Conservation (phyloP, 2,113 vertebrate species). For the Chaetodon auriga region DNA sequence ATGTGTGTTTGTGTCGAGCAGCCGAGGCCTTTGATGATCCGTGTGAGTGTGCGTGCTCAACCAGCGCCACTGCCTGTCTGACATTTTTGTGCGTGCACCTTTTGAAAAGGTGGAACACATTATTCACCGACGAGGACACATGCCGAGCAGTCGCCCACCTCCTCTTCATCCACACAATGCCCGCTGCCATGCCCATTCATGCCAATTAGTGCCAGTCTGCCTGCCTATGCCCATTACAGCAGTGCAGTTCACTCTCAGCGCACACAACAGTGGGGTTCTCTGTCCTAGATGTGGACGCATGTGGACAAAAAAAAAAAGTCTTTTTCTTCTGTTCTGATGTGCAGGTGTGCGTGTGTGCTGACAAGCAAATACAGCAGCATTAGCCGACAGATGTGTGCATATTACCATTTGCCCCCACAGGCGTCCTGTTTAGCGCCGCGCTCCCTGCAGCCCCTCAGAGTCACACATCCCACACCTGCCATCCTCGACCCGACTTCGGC, state of each 20-base stretch:
- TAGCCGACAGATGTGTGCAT: conserved; percentile 4
- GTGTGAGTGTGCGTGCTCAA: conserved; percentile 21
- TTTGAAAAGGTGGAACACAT: conserved; percentile 72
- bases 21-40: conserved; percentile 42
- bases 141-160: conserved; percentile 65
- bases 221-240: conserved; percentile 43
- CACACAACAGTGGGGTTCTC: conserved; percentile 23
- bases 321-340: not conserved
- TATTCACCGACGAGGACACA: conserved; percentile 71
- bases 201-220: conserved; percentile 64
- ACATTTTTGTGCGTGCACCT: conserved; percentile 57
- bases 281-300: conserved; percentile 33
- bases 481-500: conserved; percentile 27
- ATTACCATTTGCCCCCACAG: conserved; percentile 33
- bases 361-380: conserved; percentile 20
- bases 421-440: conserved; percentile 21
- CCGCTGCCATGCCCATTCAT: conserved; percentile 51
- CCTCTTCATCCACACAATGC: conserved; percentile 60
- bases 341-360: not conserved
- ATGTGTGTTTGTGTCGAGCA: conserved; percentile 28
- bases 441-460: conserved; percentile 30
- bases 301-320: not conserved
- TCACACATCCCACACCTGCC: conserved; percentile 44
- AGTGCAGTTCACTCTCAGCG: conserved; percentile 34
- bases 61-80: conserved; percentile 33